These are phyloP conservation scores for Telmatochromis sp. DNA, from an alignment of 2,113 vertebrate genomes.

Conservation along the genomic window DNA sequence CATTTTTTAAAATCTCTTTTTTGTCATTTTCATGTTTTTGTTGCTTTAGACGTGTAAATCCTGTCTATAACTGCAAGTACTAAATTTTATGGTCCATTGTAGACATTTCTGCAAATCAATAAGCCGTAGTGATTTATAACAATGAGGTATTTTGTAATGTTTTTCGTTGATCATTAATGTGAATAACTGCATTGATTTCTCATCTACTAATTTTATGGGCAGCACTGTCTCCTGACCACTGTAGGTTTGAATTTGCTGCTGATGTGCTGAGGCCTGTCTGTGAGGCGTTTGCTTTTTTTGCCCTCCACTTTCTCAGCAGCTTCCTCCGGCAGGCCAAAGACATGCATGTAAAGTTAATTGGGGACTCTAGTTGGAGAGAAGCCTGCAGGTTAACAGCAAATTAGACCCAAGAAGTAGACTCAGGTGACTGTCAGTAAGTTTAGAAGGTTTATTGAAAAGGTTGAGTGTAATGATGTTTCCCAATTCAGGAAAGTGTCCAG, in stretches of 20 bases:
- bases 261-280: not conserved
- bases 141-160: not conserved
- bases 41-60: not conserved
- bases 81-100: not conserved
- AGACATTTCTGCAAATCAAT: not conserved
- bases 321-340: not conserved
- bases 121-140: not conserved
- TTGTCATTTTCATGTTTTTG: not conserved
- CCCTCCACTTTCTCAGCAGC: not conserved
- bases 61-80: not conserved
- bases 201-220: not conserved
- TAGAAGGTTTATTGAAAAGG: not conserved
- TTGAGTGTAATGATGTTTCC: not conserved
- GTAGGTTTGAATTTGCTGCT: not conserved
- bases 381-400: not conserved
- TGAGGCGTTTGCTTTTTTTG: not conserved
- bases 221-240: not conserved
- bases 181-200: not conserved
- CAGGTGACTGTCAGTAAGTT: not conserved
- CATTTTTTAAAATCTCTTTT: not conserved
- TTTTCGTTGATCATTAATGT: not conserved
- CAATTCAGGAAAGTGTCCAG: not conserved
- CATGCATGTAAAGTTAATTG: not conserved
- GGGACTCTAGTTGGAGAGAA: not conserved
- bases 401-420: not conserved